Evolutionary conservation across 2,888 invertebrate species (phyloP), one percentile per base, ranked within the genome.

Genomic region (Anaspis maculata): DNA sequence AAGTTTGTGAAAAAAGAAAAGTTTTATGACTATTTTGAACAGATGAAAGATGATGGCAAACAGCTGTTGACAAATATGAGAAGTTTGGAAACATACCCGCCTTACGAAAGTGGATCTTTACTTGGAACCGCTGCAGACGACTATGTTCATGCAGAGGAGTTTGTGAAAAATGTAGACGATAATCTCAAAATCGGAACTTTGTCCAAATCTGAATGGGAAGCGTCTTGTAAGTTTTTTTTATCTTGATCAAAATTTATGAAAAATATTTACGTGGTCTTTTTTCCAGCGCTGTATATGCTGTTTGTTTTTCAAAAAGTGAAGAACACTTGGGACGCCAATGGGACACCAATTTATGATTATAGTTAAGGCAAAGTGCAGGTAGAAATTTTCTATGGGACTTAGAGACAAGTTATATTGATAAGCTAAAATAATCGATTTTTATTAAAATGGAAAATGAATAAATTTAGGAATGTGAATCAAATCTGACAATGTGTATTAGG

Each of bases 131-230:
- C 70, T 30, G 54, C 66, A 10, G 69, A 71, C 6, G 83, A 90
- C 53, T 94, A 88, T 69, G 64, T 68, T 25, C 85, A 89, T 69
- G 85, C 83, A 2, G 70, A 74, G 39, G 66, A 73, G 27, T 77
- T 71, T 56, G 65, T 73, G 53, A 68, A 68, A 47, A 58, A 66
- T 39, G 51, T 64, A 25, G 38, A 36, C 0, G 62, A 64, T n/a
- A 62, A 59, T 37, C 52, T 58, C 12, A 61, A 61, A 32, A 67
- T 87, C 46, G 92, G 94, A 7, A 94, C 95, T 2, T 71, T 95
- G 51, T 88, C 91, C 7, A 73, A 76, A 50, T 76, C 83, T 25
- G 94, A 95, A 67, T 95, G 95, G 95, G 92, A 95, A 68, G 91
- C 86, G 40, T 78, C 83, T 44, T 83, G 91, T 91, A 69, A 79